Evolutionary conservation across 1,140 invertebrate species (phyloP).

Genomic region (Cyclargus thomasi): DNA sequence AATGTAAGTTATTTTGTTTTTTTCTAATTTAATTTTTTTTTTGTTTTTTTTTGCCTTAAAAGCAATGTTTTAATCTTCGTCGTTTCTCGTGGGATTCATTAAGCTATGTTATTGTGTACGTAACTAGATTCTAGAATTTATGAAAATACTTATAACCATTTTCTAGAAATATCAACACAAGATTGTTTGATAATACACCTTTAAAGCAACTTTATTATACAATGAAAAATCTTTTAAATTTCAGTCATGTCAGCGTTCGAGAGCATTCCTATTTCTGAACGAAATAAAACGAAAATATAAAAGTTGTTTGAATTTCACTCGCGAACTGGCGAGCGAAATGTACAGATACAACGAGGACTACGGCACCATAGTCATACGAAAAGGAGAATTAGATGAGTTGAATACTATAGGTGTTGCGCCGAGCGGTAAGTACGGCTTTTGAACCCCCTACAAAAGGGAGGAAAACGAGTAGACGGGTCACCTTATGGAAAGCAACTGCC

Average conservation of each 20-base stretch:
- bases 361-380: slow-evolving; percentile 86
- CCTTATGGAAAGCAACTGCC: too few species aligned
- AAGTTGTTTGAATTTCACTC: slow-evolving; percentile 87
- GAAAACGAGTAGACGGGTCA: too few species aligned
- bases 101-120: too few species aligned
- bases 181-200: too few species aligned
- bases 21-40: slow-evolving; percentile 1
- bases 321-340: slow-evolving; percentile 89
- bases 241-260: slow-evolving; percentile 91
- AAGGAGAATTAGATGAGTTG: slow-evolving; percentile 93
- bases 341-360: slow-evolving; percentile 89
- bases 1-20: slow-evolving; percentile 82
- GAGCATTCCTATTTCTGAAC: slow-evolving; percentile 91
- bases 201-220: neutral
- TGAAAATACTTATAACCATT: too few species aligned
- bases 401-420: slow-evolving; percentile 95
- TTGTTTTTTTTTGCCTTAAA: too few species aligned
- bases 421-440: slow-evolving; percentile 80
- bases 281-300: slow-evolving; percentile 89
- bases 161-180: too few species aligned
- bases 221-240: slow-evolving; percentile 29
- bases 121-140: too few species aligned
- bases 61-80: too few species aligned
- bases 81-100: too few species aligned
- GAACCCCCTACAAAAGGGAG: too few species aligned